Conservation (phyloP, 2,888 invertebrate species). For the Slavum lentiscoides region DNA sequence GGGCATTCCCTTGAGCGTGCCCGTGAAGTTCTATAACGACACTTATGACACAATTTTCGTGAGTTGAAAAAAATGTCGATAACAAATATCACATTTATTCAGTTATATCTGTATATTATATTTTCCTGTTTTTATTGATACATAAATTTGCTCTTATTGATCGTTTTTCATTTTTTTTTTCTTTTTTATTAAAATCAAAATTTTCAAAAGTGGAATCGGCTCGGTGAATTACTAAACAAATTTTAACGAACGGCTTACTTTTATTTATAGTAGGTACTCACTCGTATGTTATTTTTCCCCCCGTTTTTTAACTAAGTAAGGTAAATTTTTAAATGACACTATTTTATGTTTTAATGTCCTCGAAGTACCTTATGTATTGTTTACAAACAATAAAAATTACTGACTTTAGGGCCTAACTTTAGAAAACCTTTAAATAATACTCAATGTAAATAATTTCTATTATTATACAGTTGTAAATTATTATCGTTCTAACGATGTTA, state of each 20-base stretch:
- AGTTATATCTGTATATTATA: background rate
- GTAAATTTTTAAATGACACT: too few relatives aligned
- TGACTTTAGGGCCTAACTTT: too few relatives aligned
- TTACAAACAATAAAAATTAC: too few relatives aligned
- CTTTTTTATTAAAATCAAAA: background rate
- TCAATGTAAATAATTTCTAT: background rate
- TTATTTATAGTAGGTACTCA: too few relatives aligned
- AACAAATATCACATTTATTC: background rate
- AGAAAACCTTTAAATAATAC: background rate
- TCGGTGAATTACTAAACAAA: too few relatives aligned
- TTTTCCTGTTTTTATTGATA: too few relatives aligned
- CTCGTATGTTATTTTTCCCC: too few relatives aligned
- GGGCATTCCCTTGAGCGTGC: constrained; percentile 70
- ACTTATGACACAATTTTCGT: constrained; percentile 78
- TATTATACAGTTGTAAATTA: background rate
- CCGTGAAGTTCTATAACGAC: constrained; percentile 79
- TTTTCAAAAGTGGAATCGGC: background rate
- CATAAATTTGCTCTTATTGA: too few relatives aligned
- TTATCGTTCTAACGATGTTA: background rate
- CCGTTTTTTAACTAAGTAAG: too few relatives aligned
- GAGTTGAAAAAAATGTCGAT: constrained; percentile 64
- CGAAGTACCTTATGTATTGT: too few relatives aligned
- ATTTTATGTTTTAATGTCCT: too few relatives aligned
- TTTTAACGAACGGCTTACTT: too few relatives aligned
- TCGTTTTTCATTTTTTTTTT: background rate